Evolutionary conservation across 2,797 vertebrate species (phyloP).

Genomic region (Naso thynnoides): DNA sequence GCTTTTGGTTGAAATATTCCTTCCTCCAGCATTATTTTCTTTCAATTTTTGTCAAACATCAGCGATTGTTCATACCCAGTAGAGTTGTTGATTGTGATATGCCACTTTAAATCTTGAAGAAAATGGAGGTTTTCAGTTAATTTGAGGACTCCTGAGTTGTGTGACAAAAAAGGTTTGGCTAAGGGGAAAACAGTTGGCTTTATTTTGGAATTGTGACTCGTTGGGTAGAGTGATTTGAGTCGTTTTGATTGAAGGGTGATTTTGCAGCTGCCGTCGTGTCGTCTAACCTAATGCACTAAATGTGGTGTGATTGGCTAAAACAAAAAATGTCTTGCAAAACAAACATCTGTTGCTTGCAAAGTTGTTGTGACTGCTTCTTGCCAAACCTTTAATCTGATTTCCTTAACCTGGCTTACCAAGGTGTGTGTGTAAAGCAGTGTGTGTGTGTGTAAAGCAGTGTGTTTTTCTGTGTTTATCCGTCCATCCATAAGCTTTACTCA

Average conservation of each 20-base stretch:
- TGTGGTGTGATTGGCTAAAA: constrained; percentile 27
- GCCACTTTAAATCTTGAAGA: constrained; percentile 3
- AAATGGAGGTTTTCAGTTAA: constrained; percentile 32
- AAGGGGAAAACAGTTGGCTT: constrained; percentile 22
- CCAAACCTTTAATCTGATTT: constrained; percentile 49
- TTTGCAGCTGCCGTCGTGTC: constrained; percentile 32
- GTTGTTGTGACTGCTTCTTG: constrained; percentile 17
- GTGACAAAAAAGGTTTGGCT: constrained; percentile 2
- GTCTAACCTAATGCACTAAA: constrained; percentile 27
- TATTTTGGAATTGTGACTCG: constrained; percentile 10
- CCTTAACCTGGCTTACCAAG: constrained; percentile 35
- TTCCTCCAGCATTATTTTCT: constrained; percentile 14
- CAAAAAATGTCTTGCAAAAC: constrained; percentile 17
- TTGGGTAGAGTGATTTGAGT: constrained; percentile 10
- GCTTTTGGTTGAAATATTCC: background rate
- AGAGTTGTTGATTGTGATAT: constrained; percentile 22
- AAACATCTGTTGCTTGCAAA: constrained; percentile 29
- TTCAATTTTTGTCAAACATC: too few species aligned
- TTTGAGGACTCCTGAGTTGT: constrained; percentile 2
- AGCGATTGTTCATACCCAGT: constrained; percentile 2
- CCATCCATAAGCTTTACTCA: background rate
- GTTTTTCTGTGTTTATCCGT: constrained; percentile 9
- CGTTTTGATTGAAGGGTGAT: constrained; percentile 28
- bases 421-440: constrained; percentile 12
- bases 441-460: constrained; percentile 10